Percentiles rank a stretch among this genome's conserved stretches.
phyloP scores from a whole-genome alignment of 2,113 vertebrate genomes.

The Passer montanus region DNA sequence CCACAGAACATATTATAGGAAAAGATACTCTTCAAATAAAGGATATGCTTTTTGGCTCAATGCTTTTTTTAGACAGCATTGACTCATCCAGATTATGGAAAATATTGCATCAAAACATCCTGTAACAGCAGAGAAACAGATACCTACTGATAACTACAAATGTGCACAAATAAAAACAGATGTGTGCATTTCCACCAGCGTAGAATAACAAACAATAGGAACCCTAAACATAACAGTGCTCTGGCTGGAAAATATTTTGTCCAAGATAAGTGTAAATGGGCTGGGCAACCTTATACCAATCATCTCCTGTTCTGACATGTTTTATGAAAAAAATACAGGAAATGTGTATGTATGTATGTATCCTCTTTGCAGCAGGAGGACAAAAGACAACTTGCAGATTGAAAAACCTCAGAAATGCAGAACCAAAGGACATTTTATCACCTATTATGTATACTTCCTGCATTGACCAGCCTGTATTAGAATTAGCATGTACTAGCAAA shows the following conservation, averaged over 20 bases:
- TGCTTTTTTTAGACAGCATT: not conserved
- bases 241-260: not conserved
- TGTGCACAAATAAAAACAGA: not conserved
- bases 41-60: not conserved
- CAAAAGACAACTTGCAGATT: conserved; percentile 4
- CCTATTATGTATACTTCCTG: not conserved
- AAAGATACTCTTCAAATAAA: not conserved
- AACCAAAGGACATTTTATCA: not conserved
- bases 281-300: not conserved
- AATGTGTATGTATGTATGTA: not conserved
- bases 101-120: not conserved
- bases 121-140: not conserved
- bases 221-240: not conserved
- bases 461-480: not conserved
- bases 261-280: not conserved
- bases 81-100: not conserved
- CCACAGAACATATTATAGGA: not conserved
- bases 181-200: not conserved
- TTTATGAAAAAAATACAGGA: not conserved
- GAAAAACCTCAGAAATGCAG: conserved; percentile 1
- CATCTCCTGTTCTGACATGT: not conserved
- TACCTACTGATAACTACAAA: not conserved
- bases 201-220: not conserved
- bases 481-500: not conserved
- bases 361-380: not conserved